These are phyloP conservation scores for Zoroaster sp. DNA, from an alignment of 53 echinoderm and acorn worm species.

Conservation along the genomic window DNA sequence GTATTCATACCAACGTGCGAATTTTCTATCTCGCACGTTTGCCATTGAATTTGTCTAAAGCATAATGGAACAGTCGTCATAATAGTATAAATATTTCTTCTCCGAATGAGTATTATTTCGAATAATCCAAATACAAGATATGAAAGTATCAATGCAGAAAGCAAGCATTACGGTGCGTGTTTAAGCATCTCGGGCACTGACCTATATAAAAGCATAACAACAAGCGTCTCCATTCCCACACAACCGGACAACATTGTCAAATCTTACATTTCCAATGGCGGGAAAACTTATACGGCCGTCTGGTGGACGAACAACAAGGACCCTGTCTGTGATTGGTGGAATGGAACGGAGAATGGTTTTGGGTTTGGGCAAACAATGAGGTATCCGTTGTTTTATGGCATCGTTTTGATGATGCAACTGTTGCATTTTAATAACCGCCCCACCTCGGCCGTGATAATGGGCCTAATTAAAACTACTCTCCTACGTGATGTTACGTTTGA, in stretches of 20 bases:
- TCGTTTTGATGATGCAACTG: neutral
- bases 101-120: too few species aligned
- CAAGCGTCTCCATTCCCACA: neutral
- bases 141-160: too few species aligned
- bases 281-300: neutral
- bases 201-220: neutral
- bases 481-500: neutral
- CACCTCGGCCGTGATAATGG: too few species aligned
- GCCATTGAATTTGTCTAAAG: too few species aligned
- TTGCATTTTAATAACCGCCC: neutral
- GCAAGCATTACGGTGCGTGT: too few species aligned
- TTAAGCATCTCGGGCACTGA: neutral
- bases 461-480: too few species aligned
- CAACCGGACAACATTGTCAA: neutral
- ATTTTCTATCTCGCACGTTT: too few species aligned
- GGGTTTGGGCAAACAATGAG: neutral
- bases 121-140: too few species aligned
- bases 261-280: conserved; percentile 2
- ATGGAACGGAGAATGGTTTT: conserved; percentile 38
- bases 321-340: conserved; percentile 16
- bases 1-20: too few species aligned
- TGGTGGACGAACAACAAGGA: neutral
- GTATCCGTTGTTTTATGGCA: neutral
- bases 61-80: too few species aligned
- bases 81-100: too few species aligned